These are phyloP conservation scores for Paramisgurnus dabryanus DNA, from an alignment of 2,113 vertebrate genomes.

Conservation along the genomic window DNA sequence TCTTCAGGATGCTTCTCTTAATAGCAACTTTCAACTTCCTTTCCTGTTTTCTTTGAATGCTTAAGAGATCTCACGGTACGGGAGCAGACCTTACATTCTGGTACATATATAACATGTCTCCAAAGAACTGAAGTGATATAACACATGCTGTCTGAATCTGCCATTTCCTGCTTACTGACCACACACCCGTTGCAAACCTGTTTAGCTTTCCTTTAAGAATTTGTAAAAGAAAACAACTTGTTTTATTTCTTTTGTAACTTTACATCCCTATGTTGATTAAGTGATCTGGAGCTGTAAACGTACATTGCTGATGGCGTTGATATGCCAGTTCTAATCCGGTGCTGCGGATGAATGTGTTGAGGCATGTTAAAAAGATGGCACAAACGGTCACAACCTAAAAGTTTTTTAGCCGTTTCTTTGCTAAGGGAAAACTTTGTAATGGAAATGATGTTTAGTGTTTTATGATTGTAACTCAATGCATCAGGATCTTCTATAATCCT, in stretches of 20 bases:
- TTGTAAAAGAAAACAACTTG: too few species aligned
- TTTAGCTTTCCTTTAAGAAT: not conserved
- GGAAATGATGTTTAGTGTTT: too few species aligned
- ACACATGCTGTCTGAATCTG: conserved; percentile 51
- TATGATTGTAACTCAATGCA: not conserved
- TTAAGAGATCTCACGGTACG: conserved; percentile 1
- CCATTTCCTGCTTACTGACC: conserved; percentile 37
- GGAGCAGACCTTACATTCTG: not conserved
- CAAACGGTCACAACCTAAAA: conserved; percentile 65
- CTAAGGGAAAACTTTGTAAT: too few species aligned
- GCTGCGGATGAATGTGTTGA: conserved; percentile 72
- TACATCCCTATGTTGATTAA: conserved; percentile 35
- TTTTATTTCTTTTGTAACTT: not conserved
- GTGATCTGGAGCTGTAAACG: conserved; percentile 28
- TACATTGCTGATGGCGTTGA: conserved; percentile 45
- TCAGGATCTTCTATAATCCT: not conserved
- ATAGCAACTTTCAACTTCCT: not conserved
- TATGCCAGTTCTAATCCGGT: conserved; percentile 78
- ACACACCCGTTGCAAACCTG: conserved; percentile 20
- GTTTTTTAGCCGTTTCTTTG: conserved; percentile 23
- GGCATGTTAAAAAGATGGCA: conserved; percentile 70
- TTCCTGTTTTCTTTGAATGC: conserved; percentile 5
- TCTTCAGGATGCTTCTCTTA: not conserved
- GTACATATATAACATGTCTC: conserved; percentile 9
- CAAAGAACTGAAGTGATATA: conserved; percentile 42